These are phyloP conservation scores for Phaedon cochleariae DNA, from an alignment of 2,888 invertebrate species.

Conservation along the genomic window DNA sequence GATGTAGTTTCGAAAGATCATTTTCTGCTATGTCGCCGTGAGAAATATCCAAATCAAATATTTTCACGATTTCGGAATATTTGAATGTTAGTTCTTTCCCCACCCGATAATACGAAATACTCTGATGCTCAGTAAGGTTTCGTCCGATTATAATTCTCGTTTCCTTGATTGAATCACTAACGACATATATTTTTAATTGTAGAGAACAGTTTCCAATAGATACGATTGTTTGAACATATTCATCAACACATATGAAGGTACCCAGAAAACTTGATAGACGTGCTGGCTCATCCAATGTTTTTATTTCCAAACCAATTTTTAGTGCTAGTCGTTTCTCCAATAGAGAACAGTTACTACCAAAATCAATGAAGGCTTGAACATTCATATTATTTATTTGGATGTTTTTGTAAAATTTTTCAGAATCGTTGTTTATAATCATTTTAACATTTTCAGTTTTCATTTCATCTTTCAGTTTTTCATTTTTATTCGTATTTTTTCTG, in stretches of 20 bases:
- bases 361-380: constrained; percentile 11
- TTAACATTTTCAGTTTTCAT: background rate
- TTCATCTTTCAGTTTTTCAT: background rate
- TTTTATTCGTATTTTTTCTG: background rate
- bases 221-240: background rate
- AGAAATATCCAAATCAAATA: background rate
- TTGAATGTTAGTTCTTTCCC: constrained; percentile 7
- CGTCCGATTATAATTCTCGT: constrained; percentile 7
- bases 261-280: background rate
- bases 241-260: background rate
- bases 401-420: constrained; percentile 10
- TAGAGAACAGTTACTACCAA: constrained; percentile 10
- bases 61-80: constrained; percentile 5
- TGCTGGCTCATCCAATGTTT: background rate
- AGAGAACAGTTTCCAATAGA: background rate
- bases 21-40: constrained; percentile 3
- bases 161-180: background rate
- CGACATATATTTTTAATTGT: background rate
- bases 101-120: constrained; percentile 7
- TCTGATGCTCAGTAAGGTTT: constrained; percentile 1
- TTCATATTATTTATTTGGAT: constrained; percentile 8
- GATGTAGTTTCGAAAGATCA: background rate
- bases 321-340: background rate
- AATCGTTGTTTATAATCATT: background rate
- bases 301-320: background rate